Evolutionary conservation across 1,140 invertebrate genomes (phyloP), one percentile per base, ranked within the genome.

Genomic region (Leptinotarsa lineolata): DNA sequence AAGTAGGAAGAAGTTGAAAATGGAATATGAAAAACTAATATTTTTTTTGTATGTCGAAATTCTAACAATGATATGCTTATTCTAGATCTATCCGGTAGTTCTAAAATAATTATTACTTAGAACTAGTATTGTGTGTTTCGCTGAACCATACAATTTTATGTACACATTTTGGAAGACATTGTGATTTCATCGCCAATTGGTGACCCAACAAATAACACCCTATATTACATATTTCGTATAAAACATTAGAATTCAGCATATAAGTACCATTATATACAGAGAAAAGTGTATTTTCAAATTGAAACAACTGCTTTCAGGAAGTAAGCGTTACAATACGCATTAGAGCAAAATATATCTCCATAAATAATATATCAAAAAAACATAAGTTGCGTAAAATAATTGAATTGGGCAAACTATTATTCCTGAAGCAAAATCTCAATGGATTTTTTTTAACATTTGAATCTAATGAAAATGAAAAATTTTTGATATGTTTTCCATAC

Each of bases 1-100:
- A 22, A 68, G 66, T 68, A 68, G 66, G 66, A 68, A 68, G 66
- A 68, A 68, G 66, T 68, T 45, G 66, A 68, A 18, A 46, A 21
- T 68, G 45, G 15, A 68, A 18, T 45, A 68, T 48, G 30, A 13
- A 4, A n/a, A 68, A 46, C 2, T 0, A 68, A 68, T 46, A 18
- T n/a, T 15, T 13, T 67, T 68, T 18, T n/a, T 30, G 21, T 21
- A 16, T 15, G 39, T 16, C n/a, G 46, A 68, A 68, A 45, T 20
- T 68, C 45, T 22, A 68, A 68, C 66, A 68, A 68, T 68, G 66
- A 68, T 68, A 68, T 68, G 66, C 66, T 68, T 68, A 68, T 68
- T 68, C 66, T 68, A 68, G 66, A 68, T 68, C 66, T 68, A 68
- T 45, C 11, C 21, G 13, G 30, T 66, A 68, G 45, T 68, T 68